phyloP scores from a whole-genome alignment of 2,113 vertebrate species.

The Gorilla gorilla region DNA sequence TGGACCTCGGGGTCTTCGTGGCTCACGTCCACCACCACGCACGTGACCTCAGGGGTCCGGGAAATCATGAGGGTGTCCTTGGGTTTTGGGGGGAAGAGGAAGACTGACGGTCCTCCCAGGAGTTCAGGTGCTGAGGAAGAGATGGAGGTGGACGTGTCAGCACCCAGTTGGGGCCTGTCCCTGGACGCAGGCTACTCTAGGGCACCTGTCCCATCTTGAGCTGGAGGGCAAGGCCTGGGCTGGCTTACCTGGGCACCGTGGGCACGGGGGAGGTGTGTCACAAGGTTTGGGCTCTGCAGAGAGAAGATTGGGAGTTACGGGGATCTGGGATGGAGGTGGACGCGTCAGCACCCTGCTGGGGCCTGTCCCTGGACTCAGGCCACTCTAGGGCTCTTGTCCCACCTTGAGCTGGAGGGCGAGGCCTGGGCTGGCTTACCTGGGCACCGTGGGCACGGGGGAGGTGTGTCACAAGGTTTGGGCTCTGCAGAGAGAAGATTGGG shows the following conservation, averaged over 20 bases:
- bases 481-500: too few species aligned
- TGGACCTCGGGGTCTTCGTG: fast-evolving
- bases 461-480: too few species aligned
- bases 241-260: background rate
- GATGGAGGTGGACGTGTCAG: background rate
- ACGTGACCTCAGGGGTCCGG: background rate
- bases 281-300: background rate
- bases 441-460: too few species aligned
- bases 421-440: too few species aligned
- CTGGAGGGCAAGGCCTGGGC: fast-evolving
- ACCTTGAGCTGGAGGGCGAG: too few species aligned
- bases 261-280: fast-evolving
- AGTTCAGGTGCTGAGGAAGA: fast-evolving
- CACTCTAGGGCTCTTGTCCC: too few species aligned
- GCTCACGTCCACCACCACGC: slow-evolving; percentile 64
- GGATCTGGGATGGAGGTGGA: too few species aligned
- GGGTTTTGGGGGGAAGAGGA: slow-evolving; percentile 64
- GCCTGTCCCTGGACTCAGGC: too few species aligned
- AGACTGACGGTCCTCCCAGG: background rate
- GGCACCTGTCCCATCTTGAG: fast-evolving
- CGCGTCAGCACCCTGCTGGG: too few species aligned
- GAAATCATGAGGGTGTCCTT: slow-evolving; percentile 51
- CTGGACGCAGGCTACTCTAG: fast-evolving
- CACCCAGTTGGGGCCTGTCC: fast-evolving
- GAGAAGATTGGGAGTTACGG: too few species aligned